Conservation (phyloP, 2,113 vertebrate genomes). For the Chroicocephalus ridibundus region DNA sequence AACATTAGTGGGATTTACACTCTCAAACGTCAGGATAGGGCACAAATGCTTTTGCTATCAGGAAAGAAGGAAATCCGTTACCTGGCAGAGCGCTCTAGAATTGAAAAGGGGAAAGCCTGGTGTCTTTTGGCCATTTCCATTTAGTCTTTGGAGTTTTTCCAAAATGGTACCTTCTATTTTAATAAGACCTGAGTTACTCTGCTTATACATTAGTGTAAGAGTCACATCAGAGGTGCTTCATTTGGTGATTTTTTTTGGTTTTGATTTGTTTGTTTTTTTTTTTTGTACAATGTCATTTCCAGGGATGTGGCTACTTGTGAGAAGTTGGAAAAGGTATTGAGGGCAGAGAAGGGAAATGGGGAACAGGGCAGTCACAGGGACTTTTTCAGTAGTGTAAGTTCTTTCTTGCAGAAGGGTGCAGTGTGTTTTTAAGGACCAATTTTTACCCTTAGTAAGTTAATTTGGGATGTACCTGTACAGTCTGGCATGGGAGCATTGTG, state of each 20-base stretch:
- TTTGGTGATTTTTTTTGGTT: neutral
- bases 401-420: neutral
- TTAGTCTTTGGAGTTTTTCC: neutral
- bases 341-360: neutral
- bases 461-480: neutral
- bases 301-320: neutral
- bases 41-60: neutral
- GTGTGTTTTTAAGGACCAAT: neutral
- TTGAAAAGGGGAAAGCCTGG: neutral
- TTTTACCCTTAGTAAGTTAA: neutral
- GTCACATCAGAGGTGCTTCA: neutral
- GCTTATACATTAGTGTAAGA: neutral
- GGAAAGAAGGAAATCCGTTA: neutral
- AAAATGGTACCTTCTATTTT: neutral
- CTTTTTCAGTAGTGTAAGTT: neutral
- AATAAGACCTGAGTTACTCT: neutral
- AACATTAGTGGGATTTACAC: neutral
- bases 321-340: neutral
- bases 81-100: neutral
- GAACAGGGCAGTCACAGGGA: neutral
- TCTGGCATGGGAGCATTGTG: rapidly evolving
- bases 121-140: neutral
- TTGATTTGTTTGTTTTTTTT: neutral
- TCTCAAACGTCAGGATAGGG: neutral
- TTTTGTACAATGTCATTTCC: neutral